A percentile compares a stretch with the other conserved stretches of the same genome.
These are phyloP conservation scores for Pycnomerus fuliginosus DNA, from an alignment of 2,888 invertebrate genomes.

Conservation along the genomic window DNA sequence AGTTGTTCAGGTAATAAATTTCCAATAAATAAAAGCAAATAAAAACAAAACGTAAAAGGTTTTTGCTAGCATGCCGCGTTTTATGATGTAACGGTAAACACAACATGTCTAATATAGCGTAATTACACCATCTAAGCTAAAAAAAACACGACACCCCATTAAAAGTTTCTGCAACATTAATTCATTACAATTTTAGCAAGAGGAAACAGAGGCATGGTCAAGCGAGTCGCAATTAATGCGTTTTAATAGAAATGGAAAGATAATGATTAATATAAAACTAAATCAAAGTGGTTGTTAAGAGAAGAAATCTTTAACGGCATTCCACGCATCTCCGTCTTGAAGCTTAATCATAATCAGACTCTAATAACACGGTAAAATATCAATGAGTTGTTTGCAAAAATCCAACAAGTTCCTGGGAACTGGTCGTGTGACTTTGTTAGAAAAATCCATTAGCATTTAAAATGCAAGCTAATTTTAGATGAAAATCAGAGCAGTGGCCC, in stretches of 20 bases:
- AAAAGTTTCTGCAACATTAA: slow-evolving; percentile 34
- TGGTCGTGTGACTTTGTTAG: too few species aligned
- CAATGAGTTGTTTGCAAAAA: too few species aligned
- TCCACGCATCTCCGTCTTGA: too few species aligned
- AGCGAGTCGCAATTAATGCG: slow-evolving; percentile 16
- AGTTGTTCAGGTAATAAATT: slow-evolving; percentile 9
- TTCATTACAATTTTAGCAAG: slow-evolving; percentile 22
- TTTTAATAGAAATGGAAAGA: slow-evolving; percentile 22
- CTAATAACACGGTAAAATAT: too few species aligned
- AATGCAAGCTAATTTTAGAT: too few species aligned
- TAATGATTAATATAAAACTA: too few species aligned
- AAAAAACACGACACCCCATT: slow-evolving; percentile 26
- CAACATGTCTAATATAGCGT: slow-evolving; percentile 22
- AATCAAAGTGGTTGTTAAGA: too few species aligned
- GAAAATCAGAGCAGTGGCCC: too few species aligned
- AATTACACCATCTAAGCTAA: slow-evolving; percentile 14
- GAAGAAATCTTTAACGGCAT: too few species aligned
- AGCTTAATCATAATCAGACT: too few species aligned
- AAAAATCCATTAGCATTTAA: too few species aligned
- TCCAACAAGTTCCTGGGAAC: too few species aligned
- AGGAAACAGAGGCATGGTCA: slow-evolving; percentile 19
- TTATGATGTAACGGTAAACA: slow-evolving; percentile 21
- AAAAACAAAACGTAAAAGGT: slow-evolving; percentile 15
- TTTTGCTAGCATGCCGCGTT: slow-evolving; percentile 20
- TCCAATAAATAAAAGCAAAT: slow-evolving; percentile 16